A percentile compares a stretch with the other conserved stretches of the same genome.
phyloP scores from a whole-genome alignment of 35 echinoderm and acorn worm species.

The Holothuria glaberrima region DNA sequence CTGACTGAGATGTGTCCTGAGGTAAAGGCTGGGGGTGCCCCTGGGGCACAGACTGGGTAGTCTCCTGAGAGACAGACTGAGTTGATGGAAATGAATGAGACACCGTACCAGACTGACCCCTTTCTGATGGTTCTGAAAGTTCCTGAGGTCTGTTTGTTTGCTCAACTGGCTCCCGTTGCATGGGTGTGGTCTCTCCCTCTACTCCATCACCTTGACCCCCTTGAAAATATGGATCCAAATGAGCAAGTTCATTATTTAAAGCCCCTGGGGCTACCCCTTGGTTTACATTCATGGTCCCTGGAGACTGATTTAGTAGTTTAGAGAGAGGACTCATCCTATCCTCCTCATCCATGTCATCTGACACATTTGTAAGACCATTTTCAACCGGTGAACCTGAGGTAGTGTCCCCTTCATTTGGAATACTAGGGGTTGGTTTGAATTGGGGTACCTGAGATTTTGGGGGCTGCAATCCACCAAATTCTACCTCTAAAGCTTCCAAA shows the following conservation, averaged over 20 bases:
- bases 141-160: background rate
- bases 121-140: background rate
- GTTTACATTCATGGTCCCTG: background rate
- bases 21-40: background rate
- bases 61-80: background rate
- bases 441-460: background rate
- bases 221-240: constrained; percentile 84
- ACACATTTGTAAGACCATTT: no score
- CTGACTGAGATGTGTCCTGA: background rate
- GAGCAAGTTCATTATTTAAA: constrained; percentile 76
- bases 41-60: background rate
- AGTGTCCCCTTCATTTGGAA: background rate
- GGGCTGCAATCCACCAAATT: background rate
- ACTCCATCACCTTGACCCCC: background rate
- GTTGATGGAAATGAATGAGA: background rate
- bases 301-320: constrained; percentile 73
- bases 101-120: background rate
- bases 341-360: background rate
- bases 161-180: background rate
- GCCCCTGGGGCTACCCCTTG: background rate
- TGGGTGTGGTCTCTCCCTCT: background rate
- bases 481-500: constrained; percentile 74
- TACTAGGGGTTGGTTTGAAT: constrained; percentile 14
- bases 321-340: constrained; percentile 83
- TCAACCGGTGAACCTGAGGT: background rate